phyloP scores from a whole-genome alignment of 2,797 vertebrate species.

The Gymnopithys bicolor region DNA sequence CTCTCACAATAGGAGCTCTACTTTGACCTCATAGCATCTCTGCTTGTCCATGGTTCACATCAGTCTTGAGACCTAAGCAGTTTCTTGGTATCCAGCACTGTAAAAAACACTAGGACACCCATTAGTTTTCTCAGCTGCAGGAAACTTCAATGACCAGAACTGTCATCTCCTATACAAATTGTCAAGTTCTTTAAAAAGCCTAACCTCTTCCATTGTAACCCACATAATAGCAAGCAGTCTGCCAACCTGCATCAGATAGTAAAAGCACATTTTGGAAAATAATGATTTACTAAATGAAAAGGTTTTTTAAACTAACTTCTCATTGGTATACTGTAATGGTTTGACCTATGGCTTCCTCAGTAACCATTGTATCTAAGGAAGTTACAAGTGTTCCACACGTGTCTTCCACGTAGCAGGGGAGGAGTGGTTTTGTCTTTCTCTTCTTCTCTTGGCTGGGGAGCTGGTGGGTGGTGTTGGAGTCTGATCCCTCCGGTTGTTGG shows the following conservation, averaged over 20 bases:
- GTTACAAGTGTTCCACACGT: no score
- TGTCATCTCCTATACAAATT: neutral
- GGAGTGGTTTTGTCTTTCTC: no score
- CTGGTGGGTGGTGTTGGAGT: no score
- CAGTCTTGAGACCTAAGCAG: neutral
- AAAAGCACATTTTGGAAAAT: neutral
- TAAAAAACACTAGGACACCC: neutral
- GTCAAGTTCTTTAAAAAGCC: neutral
- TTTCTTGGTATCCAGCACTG: neutral
- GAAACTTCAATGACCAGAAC: neutral
- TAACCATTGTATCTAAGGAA: no score
- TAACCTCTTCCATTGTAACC: neutral
- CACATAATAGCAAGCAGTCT: neutral
- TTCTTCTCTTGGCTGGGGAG: no score
- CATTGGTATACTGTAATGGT: neutral
- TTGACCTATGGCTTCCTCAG: no score
- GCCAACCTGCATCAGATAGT: neutral
- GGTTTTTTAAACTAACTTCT: accelerated
- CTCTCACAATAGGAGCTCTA: neutral
- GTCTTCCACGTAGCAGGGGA: no score
- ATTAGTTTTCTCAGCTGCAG: neutral
- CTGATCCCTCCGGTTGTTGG: no score
- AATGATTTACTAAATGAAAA: neutral
- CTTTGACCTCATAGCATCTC: neutral
- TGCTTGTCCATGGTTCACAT: neutral